These are phyloP conservation scores for Drosophila serrata DNA, from an alignment of 1,140 invertebrate genomes.

Conservation along the genomic window DNA sequence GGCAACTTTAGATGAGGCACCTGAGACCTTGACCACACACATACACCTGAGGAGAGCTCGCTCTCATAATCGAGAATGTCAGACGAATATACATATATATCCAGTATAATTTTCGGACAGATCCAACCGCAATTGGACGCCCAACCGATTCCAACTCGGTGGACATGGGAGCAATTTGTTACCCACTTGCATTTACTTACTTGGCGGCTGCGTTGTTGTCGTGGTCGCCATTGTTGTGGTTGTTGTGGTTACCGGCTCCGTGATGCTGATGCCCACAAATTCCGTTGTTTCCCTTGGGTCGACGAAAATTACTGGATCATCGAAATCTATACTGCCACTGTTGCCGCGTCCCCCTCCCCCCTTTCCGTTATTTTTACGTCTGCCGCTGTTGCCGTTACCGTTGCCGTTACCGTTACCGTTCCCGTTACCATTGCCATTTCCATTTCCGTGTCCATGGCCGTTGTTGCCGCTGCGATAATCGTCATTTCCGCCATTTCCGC, in stretches of 20 bases:
- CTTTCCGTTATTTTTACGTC: slow-evolving; percentile 80
- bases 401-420: slow-evolving; percentile 86
- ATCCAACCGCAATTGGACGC: slow-evolving; percentile 20
- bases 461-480: slow-evolving; percentile 86
- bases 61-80: not conserved
- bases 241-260: slow-evolving; percentile 85
- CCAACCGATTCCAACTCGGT: slow-evolving; percentile 13
- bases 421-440: slow-evolving; percentile 85
- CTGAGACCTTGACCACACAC: not conserved
- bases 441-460: slow-evolving; percentile 85
- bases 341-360: slow-evolving; percentile 85
- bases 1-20: slow-evolving; percentile 42
- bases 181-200: slow-evolving; percentile 86
- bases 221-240: slow-evolving; percentile 87
- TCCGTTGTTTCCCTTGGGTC: slow-evolving; percentile 86
- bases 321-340: slow-evolving; percentile 85
- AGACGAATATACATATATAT: not conserved
- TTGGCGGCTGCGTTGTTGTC: slow-evolving; percentile 89
- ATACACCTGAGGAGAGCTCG: not conserved
- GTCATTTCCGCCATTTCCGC: slow-evolving; percentile 85
- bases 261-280: slow-evolving; percentile 86
- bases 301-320: slow-evolving; percentile 83
- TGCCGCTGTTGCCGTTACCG: slow-evolving; percentile 73
- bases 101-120: slow-evolving; percentile 13
- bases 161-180: slow-evolving; percentile 33